A percentile compares a stretch with the other conserved stretches of the same genome.
Evolutionary conservation across 2,113 vertebrate genomes (phyloP).

Genomic region (Rana temporaria): DNA sequence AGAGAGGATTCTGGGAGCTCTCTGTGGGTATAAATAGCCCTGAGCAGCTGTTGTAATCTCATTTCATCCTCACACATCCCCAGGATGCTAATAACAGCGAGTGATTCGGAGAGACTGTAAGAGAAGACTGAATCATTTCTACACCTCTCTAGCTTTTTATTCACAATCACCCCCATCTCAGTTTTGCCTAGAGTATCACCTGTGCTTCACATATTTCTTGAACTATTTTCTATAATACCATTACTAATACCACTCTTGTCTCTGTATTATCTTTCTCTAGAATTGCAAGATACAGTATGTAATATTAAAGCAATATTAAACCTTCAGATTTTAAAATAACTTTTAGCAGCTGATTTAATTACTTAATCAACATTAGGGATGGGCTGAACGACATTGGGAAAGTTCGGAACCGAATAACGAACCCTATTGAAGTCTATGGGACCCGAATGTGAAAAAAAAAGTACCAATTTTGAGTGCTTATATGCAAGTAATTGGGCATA

Average conservation of each 20-base stretch:
- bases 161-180: background rate
- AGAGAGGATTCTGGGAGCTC: slow-evolving; percentile 46
- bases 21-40: slow-evolving; percentile 44
- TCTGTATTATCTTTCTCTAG: background rate
- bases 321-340: too few relatives aligned
- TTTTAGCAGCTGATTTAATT: too few relatives aligned
- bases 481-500: too few relatives aligned
- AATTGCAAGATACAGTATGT: too few relatives aligned
- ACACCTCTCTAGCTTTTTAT: slow-evolving; percentile 11
- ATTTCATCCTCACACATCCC: slow-evolving; percentile 52
- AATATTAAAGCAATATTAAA: too few relatives aligned
- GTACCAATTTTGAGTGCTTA: too few relatives aligned
- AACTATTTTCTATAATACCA: background rate
- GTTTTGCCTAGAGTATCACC: background rate
- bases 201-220: background rate
- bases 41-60: slow-evolving; percentile 44
- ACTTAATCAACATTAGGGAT: too few relatives aligned
- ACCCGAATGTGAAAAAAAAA: too few relatives aligned
- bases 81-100: slow-evolving; percentile 48
- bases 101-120: slow-evolving; percentile 44
- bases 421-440: too few relatives aligned
- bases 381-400: too few relatives aligned
- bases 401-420: too few relatives aligned
- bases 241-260: background rate
- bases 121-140: slow-evolving; percentile 41